These are phyloP conservation scores for Drosophila cyrtoloma DNA, from an alignment of 2,888 invertebrate species.

Conservation along the genomic window DNA sequence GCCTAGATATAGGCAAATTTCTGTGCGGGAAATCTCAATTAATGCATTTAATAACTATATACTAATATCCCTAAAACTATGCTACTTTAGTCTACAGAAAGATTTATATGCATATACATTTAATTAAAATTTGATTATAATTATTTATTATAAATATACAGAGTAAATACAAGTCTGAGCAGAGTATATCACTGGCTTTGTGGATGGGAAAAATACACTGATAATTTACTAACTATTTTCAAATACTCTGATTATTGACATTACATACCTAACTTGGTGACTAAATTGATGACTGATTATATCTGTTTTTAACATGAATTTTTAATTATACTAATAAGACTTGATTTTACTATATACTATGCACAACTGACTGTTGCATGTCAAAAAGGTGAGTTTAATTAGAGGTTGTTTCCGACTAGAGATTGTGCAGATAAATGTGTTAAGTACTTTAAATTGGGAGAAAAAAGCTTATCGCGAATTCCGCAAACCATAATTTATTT, in stretches of 20 bases:
- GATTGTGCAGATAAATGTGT: background rate
- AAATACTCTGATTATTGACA: background rate
- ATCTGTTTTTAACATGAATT: background rate
- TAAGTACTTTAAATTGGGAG: background rate
- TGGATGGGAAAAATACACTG: background rate
- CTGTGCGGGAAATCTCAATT: background rate
- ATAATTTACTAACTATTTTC: background rate
- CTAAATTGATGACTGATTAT: background rate
- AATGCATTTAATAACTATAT: background rate
- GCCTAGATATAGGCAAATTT: background rate
- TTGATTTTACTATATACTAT: background rate
- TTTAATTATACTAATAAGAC: background rate
- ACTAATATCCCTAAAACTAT: conserved; percentile 4
- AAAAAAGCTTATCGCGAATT: background rate
- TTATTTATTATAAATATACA: background rate
- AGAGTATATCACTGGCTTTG: background rate
- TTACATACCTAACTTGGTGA: background rate
- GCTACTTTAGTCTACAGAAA: background rate
- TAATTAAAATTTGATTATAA: background rate
- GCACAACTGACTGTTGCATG: background rate
- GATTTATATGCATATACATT: background rate
- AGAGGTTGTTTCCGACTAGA: background rate
- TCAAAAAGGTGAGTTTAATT: background rate
- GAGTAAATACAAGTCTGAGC: background rate
- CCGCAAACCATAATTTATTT: background rate